Conservation (phyloP, 2,888 invertebrate species). For the Sesia apiformis region DNA sequence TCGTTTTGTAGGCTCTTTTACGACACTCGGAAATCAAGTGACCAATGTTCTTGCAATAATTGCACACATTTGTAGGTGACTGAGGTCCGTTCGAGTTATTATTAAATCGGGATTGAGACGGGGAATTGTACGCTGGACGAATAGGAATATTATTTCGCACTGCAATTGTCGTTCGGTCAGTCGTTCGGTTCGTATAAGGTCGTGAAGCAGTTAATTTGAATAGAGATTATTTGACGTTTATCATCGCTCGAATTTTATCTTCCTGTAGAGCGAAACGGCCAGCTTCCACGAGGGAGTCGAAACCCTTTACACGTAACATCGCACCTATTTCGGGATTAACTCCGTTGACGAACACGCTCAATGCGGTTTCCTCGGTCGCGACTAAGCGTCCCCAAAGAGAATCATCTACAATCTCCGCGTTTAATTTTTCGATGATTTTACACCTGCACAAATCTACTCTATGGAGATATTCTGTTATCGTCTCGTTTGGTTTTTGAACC, state of each 20-base stretch:
- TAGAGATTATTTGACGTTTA: constrained; percentile 7
- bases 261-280: constrained; percentile 17
- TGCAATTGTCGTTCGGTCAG: not conserved
- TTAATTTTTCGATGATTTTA: constrained; percentile 20
- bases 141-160: not conserved
- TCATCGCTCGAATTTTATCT: constrained; percentile 16
- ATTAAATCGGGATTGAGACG: not conserved
- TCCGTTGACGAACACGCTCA: constrained; percentile 20
- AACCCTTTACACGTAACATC: constrained; percentile 15
- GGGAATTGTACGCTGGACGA: not conserved
- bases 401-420: constrained; percentile 9
- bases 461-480: constrained; percentile 1
- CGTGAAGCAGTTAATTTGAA: not conserved
- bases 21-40: not conserved
- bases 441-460: constrained; percentile 5
- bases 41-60: not conserved
- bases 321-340: constrained; percentile 13
- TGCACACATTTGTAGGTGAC: not conserved
- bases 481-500: constrained; percentile 6
- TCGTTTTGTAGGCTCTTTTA: not conserved
- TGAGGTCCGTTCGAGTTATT: not conserved
- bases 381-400: constrained; percentile 10
- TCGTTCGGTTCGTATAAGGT: not conserved
- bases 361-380: constrained; percentile 15
- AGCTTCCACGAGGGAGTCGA: constrained; percentile 11